A percentile compares a stretch with the other conserved stretches of the same genome.
Conservation (phyloP, 2,797 vertebrate genomes). For the Tadarida brasiliensis region DNA sequence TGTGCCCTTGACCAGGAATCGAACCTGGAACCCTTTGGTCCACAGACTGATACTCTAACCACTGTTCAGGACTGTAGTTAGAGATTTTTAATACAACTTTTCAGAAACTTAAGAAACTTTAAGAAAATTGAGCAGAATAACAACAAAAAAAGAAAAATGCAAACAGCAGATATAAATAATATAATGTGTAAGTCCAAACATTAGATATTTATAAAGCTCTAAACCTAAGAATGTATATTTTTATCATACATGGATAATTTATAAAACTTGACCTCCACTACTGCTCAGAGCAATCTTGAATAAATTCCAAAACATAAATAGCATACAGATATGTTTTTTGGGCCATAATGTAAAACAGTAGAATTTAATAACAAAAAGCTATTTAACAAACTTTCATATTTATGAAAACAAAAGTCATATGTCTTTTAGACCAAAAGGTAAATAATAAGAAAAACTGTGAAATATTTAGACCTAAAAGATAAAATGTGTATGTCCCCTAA, state of each 20-base stretch:
- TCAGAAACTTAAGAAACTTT: slow-evolving; percentile 3
- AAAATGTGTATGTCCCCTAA: background rate
- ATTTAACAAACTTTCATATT: background rate
- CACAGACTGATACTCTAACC: too few relatives aligned
- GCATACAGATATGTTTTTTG: background rate
- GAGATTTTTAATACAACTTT: background rate
- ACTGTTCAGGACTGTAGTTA: background rate
- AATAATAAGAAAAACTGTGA: background rate
- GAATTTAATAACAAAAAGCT: background rate
- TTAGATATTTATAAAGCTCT: background rate
- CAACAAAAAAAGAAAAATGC: background rate
- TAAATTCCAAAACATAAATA: background rate
- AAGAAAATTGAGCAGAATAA: background rate
- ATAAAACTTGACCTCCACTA: background rate
- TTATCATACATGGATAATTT: background rate
- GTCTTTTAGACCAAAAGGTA: background rate
- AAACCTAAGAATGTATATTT: background rate
- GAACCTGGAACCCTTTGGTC: too few relatives aligned
- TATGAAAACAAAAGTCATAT: slow-evolving; percentile 24
- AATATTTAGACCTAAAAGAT: background rate
- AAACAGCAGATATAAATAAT: background rate
- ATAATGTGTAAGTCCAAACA: background rate
- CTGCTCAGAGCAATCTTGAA: background rate
- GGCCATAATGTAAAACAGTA: background rate
- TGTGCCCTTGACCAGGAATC: too few relatives aligned